Evolutionary conservation across 2,113 vertebrate genomes (phyloP).

Genomic region (Triplophysa tibetana): DNA sequence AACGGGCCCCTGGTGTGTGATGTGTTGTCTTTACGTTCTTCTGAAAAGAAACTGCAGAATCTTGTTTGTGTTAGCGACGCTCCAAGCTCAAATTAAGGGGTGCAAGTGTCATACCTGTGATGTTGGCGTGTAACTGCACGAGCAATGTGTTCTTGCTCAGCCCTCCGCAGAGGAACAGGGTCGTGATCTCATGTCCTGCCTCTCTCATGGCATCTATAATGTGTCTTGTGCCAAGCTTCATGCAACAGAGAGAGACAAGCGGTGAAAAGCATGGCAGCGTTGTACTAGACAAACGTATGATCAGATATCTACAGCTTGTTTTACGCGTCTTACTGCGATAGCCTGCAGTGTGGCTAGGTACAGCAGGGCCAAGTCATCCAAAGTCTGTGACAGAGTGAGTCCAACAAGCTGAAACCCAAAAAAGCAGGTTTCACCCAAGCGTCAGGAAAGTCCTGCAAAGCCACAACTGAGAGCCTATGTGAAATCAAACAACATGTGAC

Average conservation of each 20-base stretch:
- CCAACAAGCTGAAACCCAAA: slow-evolving; percentile 83
- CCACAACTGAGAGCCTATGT: no score
- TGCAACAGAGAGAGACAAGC: slow-evolving; percentile 37
- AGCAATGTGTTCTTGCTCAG: slow-evolving; percentile 94
- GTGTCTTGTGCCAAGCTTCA: slow-evolving; percentile 88
- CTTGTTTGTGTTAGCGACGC: no score
- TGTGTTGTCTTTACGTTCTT: background rate
- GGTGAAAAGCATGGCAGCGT: no score
- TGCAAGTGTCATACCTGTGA: slow-evolving; percentile 76
- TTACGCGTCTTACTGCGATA: slow-evolving; percentile 83
- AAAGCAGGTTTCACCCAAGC: no score
- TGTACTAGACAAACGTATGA: background rate
- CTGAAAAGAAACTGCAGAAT: background rate
- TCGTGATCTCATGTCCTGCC: slow-evolving; percentile 84
- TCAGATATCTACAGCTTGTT: background rate
- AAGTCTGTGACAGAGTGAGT: slow-evolving; percentile 81
- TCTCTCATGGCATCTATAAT: slow-evolving; percentile 87
- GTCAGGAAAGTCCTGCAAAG: no score
- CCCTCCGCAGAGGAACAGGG: slow-evolving; percentile 91
- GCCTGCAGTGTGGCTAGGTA: slow-evolving; percentile 92
- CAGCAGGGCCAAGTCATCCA: slow-evolving; percentile 90
- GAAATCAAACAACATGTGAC: no score
- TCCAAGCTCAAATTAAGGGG: no score
- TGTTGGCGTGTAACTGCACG: slow-evolving; percentile 89
- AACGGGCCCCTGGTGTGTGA: no score